These are phyloP conservation scores for Stichopus chloronotus DNA, from an alignment of 35 echinoderm and acorn worm species.

Conservation along the genomic window DNA sequence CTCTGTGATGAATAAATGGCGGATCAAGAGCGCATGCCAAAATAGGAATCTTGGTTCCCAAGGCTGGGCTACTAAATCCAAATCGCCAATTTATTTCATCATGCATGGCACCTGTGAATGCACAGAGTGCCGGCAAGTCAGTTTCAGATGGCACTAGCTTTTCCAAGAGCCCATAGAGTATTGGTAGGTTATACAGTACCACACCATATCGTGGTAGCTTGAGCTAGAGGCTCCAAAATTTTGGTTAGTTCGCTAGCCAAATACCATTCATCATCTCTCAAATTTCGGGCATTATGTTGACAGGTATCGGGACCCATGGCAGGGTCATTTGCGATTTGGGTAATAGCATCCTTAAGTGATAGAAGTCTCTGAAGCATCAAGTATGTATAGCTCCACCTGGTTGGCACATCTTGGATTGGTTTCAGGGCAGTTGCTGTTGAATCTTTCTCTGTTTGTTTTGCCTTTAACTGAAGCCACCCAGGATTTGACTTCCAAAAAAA, in stretches of 20 bases:
- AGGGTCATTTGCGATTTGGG: neutral
- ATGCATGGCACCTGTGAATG: neutral
- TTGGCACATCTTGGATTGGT: conserved; percentile 1
- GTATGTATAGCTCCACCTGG: neutral
- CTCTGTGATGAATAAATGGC: neutral
- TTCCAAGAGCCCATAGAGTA: neutral
- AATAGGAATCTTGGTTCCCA: conserved; percentile 21
- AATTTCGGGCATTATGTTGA: neutral
- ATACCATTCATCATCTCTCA: neutral
- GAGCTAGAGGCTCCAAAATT: neutral
- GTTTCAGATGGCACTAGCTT: neutral
- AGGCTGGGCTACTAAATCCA: neutral
- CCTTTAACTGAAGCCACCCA: neutral
- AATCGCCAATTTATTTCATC: neutral
- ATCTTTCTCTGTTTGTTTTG: neutral
- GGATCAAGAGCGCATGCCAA: conserved; percentile 20
- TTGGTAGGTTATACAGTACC: neutral
- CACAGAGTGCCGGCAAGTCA: neutral
- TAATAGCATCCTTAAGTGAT: neutral
- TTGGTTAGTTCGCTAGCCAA: neutral
- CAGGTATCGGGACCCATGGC: neutral
- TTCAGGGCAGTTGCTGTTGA: neutral
- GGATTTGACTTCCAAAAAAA: conserved; percentile 5
- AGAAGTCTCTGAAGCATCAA: neutral
- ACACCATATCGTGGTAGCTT: conserved; percentile 8